A percentile compares a stretch with the other conserved stretches of the same genome.
Conservation (phyloP, 2,113 vertebrate species). For the Girardinichthys multiradiatus region DNA sequence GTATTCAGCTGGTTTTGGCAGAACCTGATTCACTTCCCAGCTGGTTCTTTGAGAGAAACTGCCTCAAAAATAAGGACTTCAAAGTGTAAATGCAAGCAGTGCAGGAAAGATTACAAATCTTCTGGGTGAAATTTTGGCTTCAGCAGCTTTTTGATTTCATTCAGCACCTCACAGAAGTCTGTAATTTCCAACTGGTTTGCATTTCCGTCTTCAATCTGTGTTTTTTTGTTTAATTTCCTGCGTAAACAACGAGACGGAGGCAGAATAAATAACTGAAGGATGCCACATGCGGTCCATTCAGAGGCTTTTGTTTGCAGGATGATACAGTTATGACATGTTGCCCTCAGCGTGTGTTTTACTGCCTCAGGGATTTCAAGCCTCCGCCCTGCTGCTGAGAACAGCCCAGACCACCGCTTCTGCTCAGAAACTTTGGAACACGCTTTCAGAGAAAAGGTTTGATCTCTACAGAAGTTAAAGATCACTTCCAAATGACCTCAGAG, state of each 20-base stretch:
- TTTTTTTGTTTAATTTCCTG: conserved; percentile 19
- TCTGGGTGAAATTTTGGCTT: neutral
- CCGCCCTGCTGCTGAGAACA: conserved; percentile 24
- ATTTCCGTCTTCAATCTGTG: neutral
- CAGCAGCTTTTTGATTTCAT: conserved; percentile 3
- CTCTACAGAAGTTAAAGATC: neutral
- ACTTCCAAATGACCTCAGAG: neutral
- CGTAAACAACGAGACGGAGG: neutral
- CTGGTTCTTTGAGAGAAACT: neutral
- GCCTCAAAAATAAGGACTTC: neutral
- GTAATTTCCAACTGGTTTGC: conserved; percentile 4
- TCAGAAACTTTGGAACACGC: neutral
- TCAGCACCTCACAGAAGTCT: neutral
- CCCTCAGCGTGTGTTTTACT: conserved; percentile 23
- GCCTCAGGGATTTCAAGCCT: conserved; percentile 22
- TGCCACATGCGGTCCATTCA: conserved; percentile 1
- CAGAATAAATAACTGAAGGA: conserved; percentile 1
- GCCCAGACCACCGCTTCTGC: conserved; percentile 3
- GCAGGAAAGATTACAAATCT: neutral
- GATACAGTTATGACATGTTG: conserved; percentile 18
- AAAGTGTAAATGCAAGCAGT: neutral
- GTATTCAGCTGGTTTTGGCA: neutral
- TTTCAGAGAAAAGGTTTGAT: neutral
- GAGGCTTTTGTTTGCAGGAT: conserved; percentile 15
- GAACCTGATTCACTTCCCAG: neutral